Percentiles rank a stretch among this genome's conserved stretches.
phyloP scores from a whole-genome alignment of 2,888 invertebrate species.

The Zootermopsis nevadensis region DNA sequence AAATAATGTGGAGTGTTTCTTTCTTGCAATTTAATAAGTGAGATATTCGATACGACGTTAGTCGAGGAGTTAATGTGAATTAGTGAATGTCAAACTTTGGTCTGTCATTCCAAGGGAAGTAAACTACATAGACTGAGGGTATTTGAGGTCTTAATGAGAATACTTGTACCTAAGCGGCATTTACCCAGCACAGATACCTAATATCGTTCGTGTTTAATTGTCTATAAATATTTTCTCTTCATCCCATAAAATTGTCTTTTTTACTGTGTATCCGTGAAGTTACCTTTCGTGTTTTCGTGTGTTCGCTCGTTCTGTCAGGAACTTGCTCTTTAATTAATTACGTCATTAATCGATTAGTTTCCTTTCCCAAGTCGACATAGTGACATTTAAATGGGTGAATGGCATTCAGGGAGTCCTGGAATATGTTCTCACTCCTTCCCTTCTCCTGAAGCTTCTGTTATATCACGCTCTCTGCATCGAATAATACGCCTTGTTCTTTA shows the following conservation, averaged over 20 bases:
- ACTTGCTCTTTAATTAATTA: slow-evolving; percentile 37
- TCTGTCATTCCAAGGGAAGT: too few relatives aligned
- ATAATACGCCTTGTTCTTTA: slow-evolving; percentile 20
- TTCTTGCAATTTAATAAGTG: too few relatives aligned
- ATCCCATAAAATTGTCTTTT: not conserved
- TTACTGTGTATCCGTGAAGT: not conserved
- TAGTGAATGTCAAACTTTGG: too few relatives aligned
- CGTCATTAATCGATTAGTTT: slow-evolving; percentile 41
- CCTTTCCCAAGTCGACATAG: slow-evolving; percentile 24
- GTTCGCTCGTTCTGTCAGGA: slow-evolving; percentile 29
- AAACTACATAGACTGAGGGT: too few relatives aligned
- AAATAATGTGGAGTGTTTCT: too few relatives aligned
- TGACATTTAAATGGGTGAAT: slow-evolving; percentile 33
- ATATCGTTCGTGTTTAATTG: too few relatives aligned
- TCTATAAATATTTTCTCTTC: not conserved
- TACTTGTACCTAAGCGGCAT: too few relatives aligned
- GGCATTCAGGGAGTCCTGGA: not conserved
- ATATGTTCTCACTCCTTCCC: not conserved
- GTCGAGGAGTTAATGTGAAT: too few relatives aligned
- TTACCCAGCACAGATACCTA: not conserved
- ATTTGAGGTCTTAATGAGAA: too few relatives aligned
- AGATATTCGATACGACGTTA: too few relatives aligned
- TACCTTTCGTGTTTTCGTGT: slow-evolving; percentile 46
- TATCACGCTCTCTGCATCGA: not conserved
- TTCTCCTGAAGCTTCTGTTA: not conserved